Base-by-base conservation (phyloP, 2,113 vertebrate species). In the human (Homo sapiens) region DNA sequence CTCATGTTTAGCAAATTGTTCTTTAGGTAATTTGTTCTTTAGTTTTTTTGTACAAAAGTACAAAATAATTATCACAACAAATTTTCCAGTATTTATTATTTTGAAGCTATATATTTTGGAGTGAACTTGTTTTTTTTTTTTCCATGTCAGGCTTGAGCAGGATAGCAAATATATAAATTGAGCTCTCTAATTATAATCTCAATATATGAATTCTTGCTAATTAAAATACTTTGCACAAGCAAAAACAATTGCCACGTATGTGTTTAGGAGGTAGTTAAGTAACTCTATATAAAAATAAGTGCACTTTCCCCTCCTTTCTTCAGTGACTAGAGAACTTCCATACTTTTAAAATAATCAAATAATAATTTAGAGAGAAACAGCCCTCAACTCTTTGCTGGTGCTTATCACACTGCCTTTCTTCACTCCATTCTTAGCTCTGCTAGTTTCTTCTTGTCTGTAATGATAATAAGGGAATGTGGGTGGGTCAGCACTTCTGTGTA, bases 391-490 rank as follows among this genome's bases (percentile, higher is more conserved):
- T 95, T 50, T 78, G 96, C 82, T 97, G 96, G 93, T 95, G 83
- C 96, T 76, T 93, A 95, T 95, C 96, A 89, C 89, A 93, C 96
- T 97, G 7, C 89, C 97, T 98, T 90, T 16, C 78, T 96, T 59
- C 66, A 92, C 22, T 84, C 43, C 90, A 96, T 94, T 97, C 88
- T 97, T 90, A 98, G 98, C 95, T 98, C 98, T 97, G 92, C 95
- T 82, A 85, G 64, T 86, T 27, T 89, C 96, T 96, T 96, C 92
- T 97, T 89, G 6, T n/a, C 80, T 9, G 18, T 10, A 97, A 99
- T 45, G 98, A 99, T 98, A 98, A 99, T 98, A 99, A 98, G 98
- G 98, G 99, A 99, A 99, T 98, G 98, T 97, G 98, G 98, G 97
- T 98, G 97, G 61, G 96, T 98, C 98, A 40, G 98, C 98, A 98